phyloP scores from a whole-genome alignment of 1,140 invertebrate species.

The Wiebesia pumilae region DNA sequence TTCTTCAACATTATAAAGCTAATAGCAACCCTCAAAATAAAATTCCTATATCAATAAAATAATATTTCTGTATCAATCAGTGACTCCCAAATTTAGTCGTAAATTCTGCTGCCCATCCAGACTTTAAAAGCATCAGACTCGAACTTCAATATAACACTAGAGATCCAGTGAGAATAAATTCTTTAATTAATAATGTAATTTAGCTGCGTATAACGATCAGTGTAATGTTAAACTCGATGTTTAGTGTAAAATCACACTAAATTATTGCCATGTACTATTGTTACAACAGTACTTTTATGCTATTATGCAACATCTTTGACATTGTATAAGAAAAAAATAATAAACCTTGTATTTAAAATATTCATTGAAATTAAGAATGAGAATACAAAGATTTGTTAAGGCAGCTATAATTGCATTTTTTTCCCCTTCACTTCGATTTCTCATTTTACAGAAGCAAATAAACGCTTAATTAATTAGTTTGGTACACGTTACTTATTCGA shows the following conservation, averaged over 20 bases:
- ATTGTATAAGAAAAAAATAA: too few relatives aligned
- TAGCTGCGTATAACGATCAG: too few relatives aligned
- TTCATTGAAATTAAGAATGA: too few relatives aligned
- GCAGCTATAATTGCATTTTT: slow-evolving; percentile 22
- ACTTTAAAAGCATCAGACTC: slow-evolving; percentile 19
- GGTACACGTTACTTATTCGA: too few relatives aligned
- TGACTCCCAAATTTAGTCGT: background rate
- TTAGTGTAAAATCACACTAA: too few relatives aligned
- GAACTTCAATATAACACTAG: background rate
- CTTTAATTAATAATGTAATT: too few relatives aligned
- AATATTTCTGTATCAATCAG: background rate
- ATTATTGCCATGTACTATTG: too few relatives aligned
- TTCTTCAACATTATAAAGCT: background rate
- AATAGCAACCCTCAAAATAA: background rate
- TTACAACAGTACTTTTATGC: too few relatives aligned
- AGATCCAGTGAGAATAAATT: too few relatives aligned
- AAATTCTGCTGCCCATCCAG: slow-evolving; percentile 41
- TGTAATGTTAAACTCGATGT: too few relatives aligned
- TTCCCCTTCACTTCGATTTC: background rate
- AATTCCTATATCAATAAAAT: too few relatives aligned
- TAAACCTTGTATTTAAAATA: background rate
- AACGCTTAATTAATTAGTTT: slow-evolving; percentile 1
- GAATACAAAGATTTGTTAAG: slow-evolving; percentile 16
- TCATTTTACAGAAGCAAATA: background rate
- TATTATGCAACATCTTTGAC: too few relatives aligned